Evolutionary conservation across 2,113 vertebrate species (phyloP), one percentile per base, ranked within the genome.

Genomic region (Zosterops japonicus): DNA sequence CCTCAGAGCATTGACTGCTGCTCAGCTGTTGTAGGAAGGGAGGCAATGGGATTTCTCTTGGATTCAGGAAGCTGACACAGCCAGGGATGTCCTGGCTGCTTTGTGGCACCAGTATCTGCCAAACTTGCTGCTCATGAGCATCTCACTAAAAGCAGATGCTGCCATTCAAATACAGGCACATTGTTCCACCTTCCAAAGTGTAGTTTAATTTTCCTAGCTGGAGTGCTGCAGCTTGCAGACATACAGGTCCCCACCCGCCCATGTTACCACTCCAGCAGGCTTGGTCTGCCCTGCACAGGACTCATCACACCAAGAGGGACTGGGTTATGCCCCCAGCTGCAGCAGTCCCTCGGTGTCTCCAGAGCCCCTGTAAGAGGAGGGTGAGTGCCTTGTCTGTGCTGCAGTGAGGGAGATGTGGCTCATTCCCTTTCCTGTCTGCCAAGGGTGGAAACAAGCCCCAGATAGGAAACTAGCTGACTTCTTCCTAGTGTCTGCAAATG

Each of bases 221-320:
- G 47, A 89, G 41, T 15, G 8, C 53, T 84, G 25, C 4, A 1
- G n/a, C 74, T 29, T 28, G 77, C 50, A 65, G 61, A 7, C 39
- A 12, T 5, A 5, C 10, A 72, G 83, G 41, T 63, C 67, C 76
- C 69, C 72, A 28, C 22, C 12, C 1, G 11, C 50, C 71, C 4
- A 7, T 4, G 1, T 33, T 20, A 2, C 70, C 42, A 0, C 46
- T 75, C 44, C 68, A 35, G 74, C 47, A 74, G 63, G 17, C 23
- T 46, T 6, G 31, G 12, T 22, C 50, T 29, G 67, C 69, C 52
- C 83, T 61, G 50, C 35, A 8, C 42, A 33, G 24, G 71, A 11
- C 11, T 50, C 6, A 0, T 3, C 13, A 0, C 1, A 13, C 49
- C 1, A 1, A 17, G 47, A 52, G 47, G 52, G 42, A 15, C 36